These are phyloP conservation scores for Drosophila gaucha DNA, from an alignment of 2,888 invertebrate genomes.

Conservation along the genomic window DNA sequence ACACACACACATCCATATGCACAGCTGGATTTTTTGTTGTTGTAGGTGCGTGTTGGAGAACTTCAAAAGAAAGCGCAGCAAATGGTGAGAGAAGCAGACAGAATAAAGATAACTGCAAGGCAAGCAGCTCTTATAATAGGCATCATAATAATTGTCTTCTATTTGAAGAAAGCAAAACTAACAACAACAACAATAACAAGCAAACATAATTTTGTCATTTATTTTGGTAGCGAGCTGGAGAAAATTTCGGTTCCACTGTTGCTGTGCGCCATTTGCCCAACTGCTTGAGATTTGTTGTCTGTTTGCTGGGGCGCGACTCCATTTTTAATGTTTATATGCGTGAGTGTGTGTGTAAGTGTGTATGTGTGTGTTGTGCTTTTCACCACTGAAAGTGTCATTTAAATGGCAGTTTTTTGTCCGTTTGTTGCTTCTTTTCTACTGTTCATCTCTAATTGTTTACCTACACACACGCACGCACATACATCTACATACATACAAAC, in stretches of 20 bases:
- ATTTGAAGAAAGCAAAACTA: slow-evolving; percentile 55
- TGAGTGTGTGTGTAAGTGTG: background rate
- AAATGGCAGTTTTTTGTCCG: slow-evolving; percentile 48
- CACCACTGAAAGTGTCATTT: slow-evolving; percentile 70
- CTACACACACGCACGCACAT: slow-evolving; percentile 26
- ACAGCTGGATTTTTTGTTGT: slow-evolving; percentile 10
- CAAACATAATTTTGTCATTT: slow-evolving; percentile 46
- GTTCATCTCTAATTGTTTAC: slow-evolving; percentile 66
- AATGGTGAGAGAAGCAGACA: slow-evolving; percentile 15
- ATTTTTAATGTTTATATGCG: slow-evolving; percentile 30
- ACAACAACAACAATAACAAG: slow-evolving; percentile 32
- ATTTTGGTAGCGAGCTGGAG: slow-evolving; percentile 43
- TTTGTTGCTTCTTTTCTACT: slow-evolving; percentile 40
- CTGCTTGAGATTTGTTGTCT: slow-evolving; percentile 42
- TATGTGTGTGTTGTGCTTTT: slow-evolving; percentile 59
- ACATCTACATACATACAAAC: slow-evolving; percentile 3
- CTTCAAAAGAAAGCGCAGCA: slow-evolving; percentile 45
- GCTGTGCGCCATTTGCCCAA: slow-evolving; percentile 17
- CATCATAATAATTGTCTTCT: slow-evolving; percentile 39
- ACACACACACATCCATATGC: slow-evolving; percentile 2
- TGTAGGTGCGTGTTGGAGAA: slow-evolving; percentile 31
- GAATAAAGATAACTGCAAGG: slow-evolving; percentile 29
- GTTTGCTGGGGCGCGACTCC: slow-evolving; percentile 48
- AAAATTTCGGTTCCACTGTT: slow-evolving; percentile 35
- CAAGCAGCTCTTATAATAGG: slow-evolving; percentile 22